These are phyloP conservation scores for Scolopax mira DNA, from an alignment of 2,113 vertebrate species.

Conservation along the genomic window DNA sequence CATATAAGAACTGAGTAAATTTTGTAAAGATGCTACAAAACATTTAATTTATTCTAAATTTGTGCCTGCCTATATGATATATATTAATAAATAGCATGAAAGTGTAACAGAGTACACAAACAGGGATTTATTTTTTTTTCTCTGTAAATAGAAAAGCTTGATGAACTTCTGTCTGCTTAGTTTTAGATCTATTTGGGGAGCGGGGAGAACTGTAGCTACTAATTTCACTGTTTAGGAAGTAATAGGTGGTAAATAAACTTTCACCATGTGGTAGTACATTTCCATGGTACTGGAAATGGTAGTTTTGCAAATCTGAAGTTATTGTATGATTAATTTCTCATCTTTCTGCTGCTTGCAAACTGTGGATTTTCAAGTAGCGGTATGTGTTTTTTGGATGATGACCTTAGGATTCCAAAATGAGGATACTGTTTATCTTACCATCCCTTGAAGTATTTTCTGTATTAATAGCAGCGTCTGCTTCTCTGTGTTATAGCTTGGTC, in stretches of 20 bases:
- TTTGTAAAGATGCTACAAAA: neutral
- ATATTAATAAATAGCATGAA: neutral
- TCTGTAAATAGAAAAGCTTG: neutral
- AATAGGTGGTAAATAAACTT: neutral
- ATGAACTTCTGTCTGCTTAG: neutral
- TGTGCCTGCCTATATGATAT: neutral
- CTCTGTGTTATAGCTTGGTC: accelerated
- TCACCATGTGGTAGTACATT: neutral
- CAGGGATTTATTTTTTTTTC: neutral
- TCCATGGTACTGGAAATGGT: too few relatives aligned
- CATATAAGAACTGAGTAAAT: neutral
- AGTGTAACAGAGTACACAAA: neutral
- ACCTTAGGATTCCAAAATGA: neutral
- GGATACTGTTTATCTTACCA: neutral
- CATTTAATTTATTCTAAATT: neutral
- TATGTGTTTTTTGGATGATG: neutral
- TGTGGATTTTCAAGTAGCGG: neutral
- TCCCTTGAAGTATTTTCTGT: neutral
- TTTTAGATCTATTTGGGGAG: neutral
- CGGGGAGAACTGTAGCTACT: neutral
- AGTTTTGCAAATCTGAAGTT: neutral
- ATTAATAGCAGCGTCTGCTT: neutral
- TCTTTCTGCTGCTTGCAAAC: neutral
- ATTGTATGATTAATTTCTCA: neutral
- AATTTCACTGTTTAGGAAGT: neutral